Evolutionary conservation across 2,797 vertebrate species (phyloP).

Genomic region (Rhinophrynus dorsalis): DNA sequence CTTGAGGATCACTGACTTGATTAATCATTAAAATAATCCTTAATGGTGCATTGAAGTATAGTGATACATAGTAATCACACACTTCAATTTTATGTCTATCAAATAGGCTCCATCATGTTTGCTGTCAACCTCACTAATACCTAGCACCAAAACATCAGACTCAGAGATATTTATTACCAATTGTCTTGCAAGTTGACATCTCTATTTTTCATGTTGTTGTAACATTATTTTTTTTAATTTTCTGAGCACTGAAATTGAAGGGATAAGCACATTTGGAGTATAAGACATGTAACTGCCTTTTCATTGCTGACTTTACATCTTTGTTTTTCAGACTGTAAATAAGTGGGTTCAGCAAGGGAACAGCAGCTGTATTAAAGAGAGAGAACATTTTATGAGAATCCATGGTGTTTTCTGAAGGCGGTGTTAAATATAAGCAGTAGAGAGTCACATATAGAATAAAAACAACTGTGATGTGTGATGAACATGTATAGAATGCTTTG

Average conservation of each 20-base stretch:
- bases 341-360: conserved; percentile 11
- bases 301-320: conserved; percentile 1
- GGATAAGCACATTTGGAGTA: not conserved
- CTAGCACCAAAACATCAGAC: too few species aligned
- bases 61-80: too few species aligned
- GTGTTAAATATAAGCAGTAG: not conserved
- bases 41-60: too few species aligned
- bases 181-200: too few species aligned
- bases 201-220: too few species aligned
- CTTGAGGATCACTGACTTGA: too few species aligned
- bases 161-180: too few species aligned
- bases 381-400: not conserved
- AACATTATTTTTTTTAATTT: not conserved
- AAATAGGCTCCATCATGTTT: too few species aligned
- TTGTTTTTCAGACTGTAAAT: conserved; percentile 1
- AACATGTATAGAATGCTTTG: conserved; percentile 12
- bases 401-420: not conserved
- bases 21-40: too few species aligned
- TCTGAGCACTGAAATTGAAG: not conserved
- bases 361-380: not conserved
- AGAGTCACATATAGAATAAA: not conserved
- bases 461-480: conserved; percentile 7
- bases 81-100: too few species aligned
- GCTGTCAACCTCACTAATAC: too few species aligned
- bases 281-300: not conserved